These are phyloP conservation scores for Diachasma alloeum DNA, from an alignment of 1,140 invertebrate species.

Conservation along the genomic window DNA sequence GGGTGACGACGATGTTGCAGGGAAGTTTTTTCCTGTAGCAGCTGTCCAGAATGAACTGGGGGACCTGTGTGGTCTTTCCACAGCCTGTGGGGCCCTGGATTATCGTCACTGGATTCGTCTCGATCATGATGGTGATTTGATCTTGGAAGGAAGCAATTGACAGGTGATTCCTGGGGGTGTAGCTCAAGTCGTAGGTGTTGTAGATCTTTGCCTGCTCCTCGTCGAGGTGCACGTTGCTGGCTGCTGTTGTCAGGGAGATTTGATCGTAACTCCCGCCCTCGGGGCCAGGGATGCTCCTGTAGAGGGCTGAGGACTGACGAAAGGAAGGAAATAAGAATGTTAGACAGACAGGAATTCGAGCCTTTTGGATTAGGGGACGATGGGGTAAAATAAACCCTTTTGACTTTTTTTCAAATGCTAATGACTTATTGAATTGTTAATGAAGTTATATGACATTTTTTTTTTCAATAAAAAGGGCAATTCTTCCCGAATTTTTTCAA, in stretches of 20 bases:
- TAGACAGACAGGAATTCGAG: conserved; percentile 26
- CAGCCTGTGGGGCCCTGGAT: conserved; percentile 90
- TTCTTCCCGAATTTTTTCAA: too few relatives aligned
- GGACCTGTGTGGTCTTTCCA: conserved; percentile 84
- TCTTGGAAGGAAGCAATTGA: conserved; percentile 40
- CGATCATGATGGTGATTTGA: conserved; percentile 71
- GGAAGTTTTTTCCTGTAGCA: conserved; percentile 67
- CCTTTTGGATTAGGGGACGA: too few relatives aligned
- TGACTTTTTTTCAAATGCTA: too few relatives aligned
- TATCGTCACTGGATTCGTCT: conserved; percentile 76
- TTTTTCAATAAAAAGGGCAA: too few relatives aligned
- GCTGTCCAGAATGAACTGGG: conserved; percentile 87
- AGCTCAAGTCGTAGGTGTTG: conserved; percentile 48
- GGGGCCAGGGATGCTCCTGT: background rate
- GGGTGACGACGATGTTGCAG: conserved; percentile 88
- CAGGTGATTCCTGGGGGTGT: conserved; percentile 40
- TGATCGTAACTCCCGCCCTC: conserved; percentile 34
- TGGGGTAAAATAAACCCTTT: too few relatives aligned
- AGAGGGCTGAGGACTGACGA: conserved; percentile 25
- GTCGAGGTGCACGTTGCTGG: conserved; percentile 24
- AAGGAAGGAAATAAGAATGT: too few relatives aligned
- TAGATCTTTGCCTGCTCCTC: conserved; percentile 48
- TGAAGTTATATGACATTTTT: too few relatives aligned
- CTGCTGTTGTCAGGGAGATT: conserved; percentile 48
- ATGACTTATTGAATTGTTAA: too few relatives aligned